Conservation (phyloP, 2,888 invertebrate genomes). For the Oscheius sp. region DNA sequence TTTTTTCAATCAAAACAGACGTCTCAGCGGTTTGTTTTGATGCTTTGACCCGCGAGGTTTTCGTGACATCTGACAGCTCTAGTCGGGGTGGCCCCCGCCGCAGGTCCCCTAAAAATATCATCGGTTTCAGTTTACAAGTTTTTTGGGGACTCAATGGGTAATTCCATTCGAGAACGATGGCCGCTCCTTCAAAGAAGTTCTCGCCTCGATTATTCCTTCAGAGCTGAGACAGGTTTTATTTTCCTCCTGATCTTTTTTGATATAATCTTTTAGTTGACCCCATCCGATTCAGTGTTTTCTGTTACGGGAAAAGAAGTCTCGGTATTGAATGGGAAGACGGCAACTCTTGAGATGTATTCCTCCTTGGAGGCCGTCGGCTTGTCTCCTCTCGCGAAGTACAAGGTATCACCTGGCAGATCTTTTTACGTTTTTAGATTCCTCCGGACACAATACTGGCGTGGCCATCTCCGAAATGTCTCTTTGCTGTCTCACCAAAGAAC, state of each 20-base stretch:
- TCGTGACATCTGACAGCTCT: not conserved
- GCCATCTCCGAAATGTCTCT: constrained; percentile 49
- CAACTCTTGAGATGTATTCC: not conserved
- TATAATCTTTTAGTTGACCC: constrained; percentile 16
- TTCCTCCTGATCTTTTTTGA: not conserved
- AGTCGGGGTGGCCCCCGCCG: too few species aligned
- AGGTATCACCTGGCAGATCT: not conserved
- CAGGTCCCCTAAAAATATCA: not conserved
- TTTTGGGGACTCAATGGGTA: constrained; percentile 64
- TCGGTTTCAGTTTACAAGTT: constrained; percentile 55
- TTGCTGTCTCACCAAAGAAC: constrained; percentile 47
- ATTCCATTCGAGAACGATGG: constrained; percentile 63
- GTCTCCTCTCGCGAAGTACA: constrained; percentile 6
- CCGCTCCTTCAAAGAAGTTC: constrained; percentile 59
- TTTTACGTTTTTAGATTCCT: constrained; percentile 41
- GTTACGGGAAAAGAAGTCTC: constrained; percentile 3
- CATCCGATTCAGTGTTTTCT: not conserved
- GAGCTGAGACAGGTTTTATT: constrained; percentile 50
- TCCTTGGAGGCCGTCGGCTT: constrained; percentile 9
- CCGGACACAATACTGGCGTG: constrained; percentile 51
- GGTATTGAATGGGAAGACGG: not conserved
- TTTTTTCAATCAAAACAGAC: constrained; percentile 3
- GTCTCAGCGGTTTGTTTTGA: not conserved
- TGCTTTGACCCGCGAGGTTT: too few species aligned
- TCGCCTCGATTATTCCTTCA: constrained; percentile 60